Evolutionary conservation across 2,888 invertebrate species (phyloP).

Genomic region (Mythimna loreyi): DNA sequence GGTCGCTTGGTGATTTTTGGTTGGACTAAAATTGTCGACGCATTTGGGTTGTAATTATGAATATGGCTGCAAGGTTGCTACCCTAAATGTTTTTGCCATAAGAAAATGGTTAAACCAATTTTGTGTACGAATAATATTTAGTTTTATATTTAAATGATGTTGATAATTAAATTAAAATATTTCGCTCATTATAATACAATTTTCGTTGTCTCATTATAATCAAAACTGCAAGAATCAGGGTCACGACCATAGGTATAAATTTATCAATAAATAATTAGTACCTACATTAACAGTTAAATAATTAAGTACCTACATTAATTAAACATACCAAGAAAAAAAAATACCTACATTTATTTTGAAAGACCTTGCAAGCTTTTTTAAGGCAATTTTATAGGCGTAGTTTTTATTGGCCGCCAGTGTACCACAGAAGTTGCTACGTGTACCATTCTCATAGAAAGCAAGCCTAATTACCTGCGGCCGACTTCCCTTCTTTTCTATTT

Average conservation of each 20-base stretch:
- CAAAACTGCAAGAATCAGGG: too few relatives aligned
- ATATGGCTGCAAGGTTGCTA: not conserved
- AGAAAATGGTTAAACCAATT: not conserved
- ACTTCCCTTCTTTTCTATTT: slow-evolving; percentile 71
- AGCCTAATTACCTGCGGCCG: slow-evolving; percentile 82
- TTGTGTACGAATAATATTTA: not conserved
- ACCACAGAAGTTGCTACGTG: slow-evolving; percentile 75
- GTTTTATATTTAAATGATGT: too few relatives aligned
- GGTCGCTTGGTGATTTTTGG: slow-evolving; percentile 15
- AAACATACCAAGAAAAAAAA: not conserved
- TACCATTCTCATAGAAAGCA: slow-evolving; percentile 76
- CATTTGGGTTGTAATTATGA: slow-evolving; percentile 8
- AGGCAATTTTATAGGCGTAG: slow-evolving; percentile 4
- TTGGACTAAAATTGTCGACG: not conserved
- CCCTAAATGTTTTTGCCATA: not conserved
- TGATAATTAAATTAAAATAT: too few relatives aligned
- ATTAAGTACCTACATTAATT: too few relatives aligned
- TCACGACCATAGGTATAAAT: not conserved
- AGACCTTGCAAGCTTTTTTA: not conserved
- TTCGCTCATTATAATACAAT: too few relatives aligned
- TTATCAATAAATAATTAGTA: not conserved
- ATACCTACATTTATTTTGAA: not conserved
- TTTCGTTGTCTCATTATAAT: too few relatives aligned
- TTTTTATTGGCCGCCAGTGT: slow-evolving; percentile 66
- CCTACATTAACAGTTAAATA: too few relatives aligned